phyloP scores from a whole-genome alignment of 2,888 invertebrate genomes.

The Drosophila vallismaia region DNA sequence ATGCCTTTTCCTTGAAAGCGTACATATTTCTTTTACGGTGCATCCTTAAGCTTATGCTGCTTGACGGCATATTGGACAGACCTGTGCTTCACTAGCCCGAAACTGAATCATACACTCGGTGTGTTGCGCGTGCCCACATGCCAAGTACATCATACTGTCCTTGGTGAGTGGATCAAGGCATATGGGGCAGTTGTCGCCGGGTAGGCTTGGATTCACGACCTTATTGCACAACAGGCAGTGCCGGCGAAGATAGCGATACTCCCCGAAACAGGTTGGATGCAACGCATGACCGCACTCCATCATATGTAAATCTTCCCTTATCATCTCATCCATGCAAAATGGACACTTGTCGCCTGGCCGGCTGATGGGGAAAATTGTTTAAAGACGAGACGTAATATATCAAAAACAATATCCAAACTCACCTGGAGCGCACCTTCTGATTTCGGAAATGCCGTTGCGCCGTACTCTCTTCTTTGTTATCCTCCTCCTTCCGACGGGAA shows the following conservation, averaged over 20 bases:
- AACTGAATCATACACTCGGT: constrained; percentile 14
- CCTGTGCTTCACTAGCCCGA: accelerated
- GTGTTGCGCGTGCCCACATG: constrained; percentile 65
- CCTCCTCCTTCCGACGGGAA: not conserved
- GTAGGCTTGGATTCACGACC: constrained; percentile 5
- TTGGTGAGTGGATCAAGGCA: constrained; percentile 47
- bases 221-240: constrained; percentile 42
- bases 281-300: constrained; percentile 59
- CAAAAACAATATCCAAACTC: not conserved
- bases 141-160: constrained; percentile 28
- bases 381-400: not conserved
- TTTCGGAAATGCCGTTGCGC: not conserved
- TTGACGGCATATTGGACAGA: constrained; percentile 52
- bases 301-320: constrained; percentile 9
- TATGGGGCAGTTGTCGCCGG: constrained; percentile 56
- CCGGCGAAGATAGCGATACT: not conserved
- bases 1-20: too few species aligned
- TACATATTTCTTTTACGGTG: not conserved
- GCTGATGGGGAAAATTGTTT: constrained; percentile 23
- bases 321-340: constrained; percentile 29
- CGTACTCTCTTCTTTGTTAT: not conserved
- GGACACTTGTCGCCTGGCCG: constrained; percentile 48
- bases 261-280: constrained; percentile 36
- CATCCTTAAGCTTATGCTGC: not conserved
- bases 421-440: constrained; percentile 19